Evolutionary conservation across 2,888 invertebrate genomes (phyloP).

Genomic region (Uloborus plumipes): DNA sequence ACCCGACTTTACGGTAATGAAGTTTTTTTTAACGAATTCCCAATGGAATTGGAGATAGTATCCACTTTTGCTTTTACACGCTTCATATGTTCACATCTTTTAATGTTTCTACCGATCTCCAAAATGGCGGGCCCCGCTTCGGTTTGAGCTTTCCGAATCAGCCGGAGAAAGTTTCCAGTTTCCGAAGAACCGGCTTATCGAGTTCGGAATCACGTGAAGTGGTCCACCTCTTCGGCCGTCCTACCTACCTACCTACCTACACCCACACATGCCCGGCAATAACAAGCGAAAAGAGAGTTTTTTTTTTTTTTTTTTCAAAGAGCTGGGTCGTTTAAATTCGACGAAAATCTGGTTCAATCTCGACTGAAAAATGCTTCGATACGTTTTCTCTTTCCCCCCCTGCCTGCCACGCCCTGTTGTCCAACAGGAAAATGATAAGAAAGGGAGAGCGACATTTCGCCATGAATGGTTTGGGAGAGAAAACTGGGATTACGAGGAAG

Average conservation of each 20-base stretch:
- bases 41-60: no score
- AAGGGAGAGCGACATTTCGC: no score
- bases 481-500: no score
- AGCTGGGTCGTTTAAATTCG: slow-evolving; percentile 14
- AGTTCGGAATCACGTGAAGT: slow-evolving; percentile 42
- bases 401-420: slow-evolving; percentile 20
- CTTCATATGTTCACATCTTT: no score
- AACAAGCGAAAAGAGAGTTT: not conserved
- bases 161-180: slow-evolving; percentile 25
- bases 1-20: no score
- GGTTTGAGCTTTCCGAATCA: not conserved
- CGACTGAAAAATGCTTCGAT: slow-evolving; percentile 5
- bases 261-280: slow-evolving; percentile 28
- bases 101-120: no score
- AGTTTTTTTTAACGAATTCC: no score
- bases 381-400: slow-evolving; percentile 6
- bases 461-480: no score
- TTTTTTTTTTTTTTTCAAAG: no score
- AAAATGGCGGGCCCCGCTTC: no score
- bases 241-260: slow-evolving; percentile 31
- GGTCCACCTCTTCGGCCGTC: slow-evolving; percentile 23
- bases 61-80: no score
- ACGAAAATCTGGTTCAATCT: slow-evolving; percentile 40
- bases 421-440: no score
- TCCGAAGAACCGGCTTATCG: slow-evolving; percentile 56